Base-by-base conservation (phyloP, 2,888 invertebrate genomes). In the Xestoiulus laeticollis region DNA sequence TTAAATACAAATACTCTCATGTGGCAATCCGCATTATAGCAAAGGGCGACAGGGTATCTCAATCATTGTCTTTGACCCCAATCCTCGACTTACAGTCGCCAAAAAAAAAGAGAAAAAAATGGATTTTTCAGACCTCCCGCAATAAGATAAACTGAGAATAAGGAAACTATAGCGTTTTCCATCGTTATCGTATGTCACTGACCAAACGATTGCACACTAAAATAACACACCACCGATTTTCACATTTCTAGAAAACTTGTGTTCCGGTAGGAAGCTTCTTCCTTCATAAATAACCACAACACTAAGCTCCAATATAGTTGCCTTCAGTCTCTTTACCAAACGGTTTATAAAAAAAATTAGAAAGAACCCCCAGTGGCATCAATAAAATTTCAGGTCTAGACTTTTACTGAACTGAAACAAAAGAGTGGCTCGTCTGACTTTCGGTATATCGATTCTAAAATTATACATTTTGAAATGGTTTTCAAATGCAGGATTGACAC, bases 1-100 rank as follows among this genome's bases (percentile, higher is more conserved):
- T 68, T 68, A 68, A 68, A 68, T 68, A 68, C 68, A 68, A 68
- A 68, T 68, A 68, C 68, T 68, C n/a, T n/a, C 68, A 26, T 26
- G 68, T 68, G 68, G 68, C 68, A 68, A 68, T 68, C 68, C 68
- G 26, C 26, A 68, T 68, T 68, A 68, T 26, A 26, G 68, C n/a
- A 59, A 59, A 68, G 12, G 30, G 68, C 68, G 68, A 26, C 68
- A 26, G 26, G 68, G 26, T 26, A 68, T 68, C 68, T 68, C 68
- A 68, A 68, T 68, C 68, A 68, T 68, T 68, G 68, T 68, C 26
- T 68, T 68, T 68, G 68, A 68, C 68, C 68, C 26, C 68, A 68
- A 68, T 68, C 68, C 68, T 26, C 68, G 68, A 68, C 68, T 68
- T 68, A 10, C 26, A 68, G 26, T 14, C 26, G 68, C 68, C 68